Base-by-base conservation (phyloP, 2,797 vertebrate species). In the Mormyrus proboscirostris region DNA sequence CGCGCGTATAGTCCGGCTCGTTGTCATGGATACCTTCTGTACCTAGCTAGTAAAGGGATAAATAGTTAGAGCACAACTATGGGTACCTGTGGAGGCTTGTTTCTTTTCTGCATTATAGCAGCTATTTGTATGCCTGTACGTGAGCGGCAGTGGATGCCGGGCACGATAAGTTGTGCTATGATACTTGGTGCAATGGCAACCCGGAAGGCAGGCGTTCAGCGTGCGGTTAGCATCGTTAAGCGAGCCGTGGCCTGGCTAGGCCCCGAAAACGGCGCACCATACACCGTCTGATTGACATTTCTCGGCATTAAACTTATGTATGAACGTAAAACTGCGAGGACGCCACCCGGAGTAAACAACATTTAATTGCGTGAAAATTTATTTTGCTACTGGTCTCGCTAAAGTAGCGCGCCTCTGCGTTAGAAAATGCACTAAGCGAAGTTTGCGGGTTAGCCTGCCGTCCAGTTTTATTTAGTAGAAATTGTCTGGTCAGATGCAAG, bases 1-100 rank as follows among this genome's bases (percentile, higher is more conserved):
- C 49, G 22, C 16, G 10, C 65, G 55, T 33, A 47, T 65, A 12
- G 16, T 86, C 76, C 65, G 55, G 41, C 1, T 88, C 88, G 94
- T 94, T 96, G 94, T 95, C 94, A 95, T 95, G 93, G 94, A 93
- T 93, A 95, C 93, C 59, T 79, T 44, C 73, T 47, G 73, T 51
- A 82, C 76, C 51, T 22, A 87, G 85, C 85, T 57, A 47, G 41
- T n/a, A 14, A n/a, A n/a, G 76, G 8, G 8, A 44, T 82, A 47
- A 47, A 41, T 47, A 47, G 7, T 47, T 82, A 82, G n/a, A 73
- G 65, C 25, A 38, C 65, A 73, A 16, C 65, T 38, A 38, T 16
- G 12, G 12, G 4, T 4, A 33, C 65, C 29, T 33, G 69, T 38
- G 69, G 69, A 14, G 16, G 69, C 33, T 38, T 38, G 33, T 38